A percentile compares a stretch with the other conserved stretches of the same genome.
Conservation (phyloP, 1,140 invertebrate genomes). For the Listronotus bonariensis region DNA sequence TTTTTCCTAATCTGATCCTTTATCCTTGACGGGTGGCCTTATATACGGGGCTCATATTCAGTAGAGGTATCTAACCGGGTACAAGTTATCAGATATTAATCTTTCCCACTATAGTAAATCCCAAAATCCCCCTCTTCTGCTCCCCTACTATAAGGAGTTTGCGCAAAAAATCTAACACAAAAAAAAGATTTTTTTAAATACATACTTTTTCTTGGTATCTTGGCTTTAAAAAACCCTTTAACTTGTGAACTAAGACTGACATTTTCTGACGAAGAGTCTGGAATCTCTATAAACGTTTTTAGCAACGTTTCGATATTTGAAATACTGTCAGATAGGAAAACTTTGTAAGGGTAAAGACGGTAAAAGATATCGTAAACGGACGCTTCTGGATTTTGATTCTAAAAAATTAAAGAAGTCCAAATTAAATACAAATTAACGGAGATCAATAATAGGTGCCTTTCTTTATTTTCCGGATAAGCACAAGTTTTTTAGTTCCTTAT, state of each 20-base stretch:
- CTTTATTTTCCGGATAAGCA: not conserved
- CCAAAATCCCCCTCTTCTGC: too few species aligned
- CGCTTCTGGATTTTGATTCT: constrained; percentile 72
- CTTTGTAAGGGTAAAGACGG: constrained; percentile 81
- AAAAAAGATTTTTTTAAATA: not conserved
- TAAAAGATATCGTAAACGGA: constrained; percentile 70
- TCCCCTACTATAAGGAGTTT: too few species aligned
- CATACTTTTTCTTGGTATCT: constrained; percentile 15
- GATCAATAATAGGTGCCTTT: not conserved
- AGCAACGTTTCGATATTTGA: constrained; percentile 41
- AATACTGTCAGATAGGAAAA: constrained; percentile 76
- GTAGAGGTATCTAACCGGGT: too few species aligned
- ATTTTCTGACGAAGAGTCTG: not conserved
- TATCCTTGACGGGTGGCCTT: too few species aligned
- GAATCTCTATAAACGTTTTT: constrained; percentile 35
- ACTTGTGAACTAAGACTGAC: not conserved
- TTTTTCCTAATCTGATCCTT: too few species aligned
- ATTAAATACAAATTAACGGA: not conserved
- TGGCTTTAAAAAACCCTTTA: constrained; percentile 11
- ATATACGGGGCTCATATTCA: too few species aligned
- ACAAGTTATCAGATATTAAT: too few species aligned
- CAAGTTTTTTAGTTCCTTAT: too few species aligned
- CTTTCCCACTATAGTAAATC: too few species aligned
- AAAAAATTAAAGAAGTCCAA: constrained; percentile 49
- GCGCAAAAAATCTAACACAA: too few species aligned